phyloP scores from a whole-genome alignment of 1,140 invertebrate species.

The Zophobas atratus region DNA sequence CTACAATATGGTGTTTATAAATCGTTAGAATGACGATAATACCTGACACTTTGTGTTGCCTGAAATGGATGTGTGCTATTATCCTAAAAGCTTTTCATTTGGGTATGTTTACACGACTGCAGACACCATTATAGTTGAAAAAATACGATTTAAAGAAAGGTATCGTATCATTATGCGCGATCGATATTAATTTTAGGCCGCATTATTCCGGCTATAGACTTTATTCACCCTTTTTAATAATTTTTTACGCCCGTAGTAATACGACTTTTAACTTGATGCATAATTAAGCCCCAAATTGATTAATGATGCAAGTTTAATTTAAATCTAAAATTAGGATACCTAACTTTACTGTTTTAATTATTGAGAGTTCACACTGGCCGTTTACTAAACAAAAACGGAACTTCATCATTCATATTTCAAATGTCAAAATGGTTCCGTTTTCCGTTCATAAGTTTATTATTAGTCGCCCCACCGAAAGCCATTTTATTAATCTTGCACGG shows the following conservation, averaged over 20 bases:
- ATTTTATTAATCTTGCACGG: conserved; percentile 4
- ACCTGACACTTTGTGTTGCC: not conserved
- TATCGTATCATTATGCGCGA: not conserved
- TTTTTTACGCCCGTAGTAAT: conserved; percentile 11
- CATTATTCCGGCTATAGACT: conserved; percentile 26
- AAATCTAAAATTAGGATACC: conserved; percentile 34
- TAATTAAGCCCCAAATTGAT: conserved; percentile 37
- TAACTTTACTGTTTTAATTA: conserved; percentile 32
- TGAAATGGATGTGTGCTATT: conserved; percentile 28
- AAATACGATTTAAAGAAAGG: conserved; percentile 24
- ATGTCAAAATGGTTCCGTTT: conserved; percentile 37
- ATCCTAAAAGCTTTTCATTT: conserved; percentile 23
- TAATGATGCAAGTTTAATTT: conserved; percentile 36
- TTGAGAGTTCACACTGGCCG: conserved; percentile 28
- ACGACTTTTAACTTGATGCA: conserved; percentile 21
- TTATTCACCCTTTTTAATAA: conserved; percentile 13
- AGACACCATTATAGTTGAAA: conserved; percentile 14
- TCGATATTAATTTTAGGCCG: conserved; percentile 28
- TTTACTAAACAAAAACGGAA: conserved; percentile 32
- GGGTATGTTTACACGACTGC: conserved; percentile 26
- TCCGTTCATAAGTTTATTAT: conserved; percentile 11
- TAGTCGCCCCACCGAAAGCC: conserved; percentile 4
- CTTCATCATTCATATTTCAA: conserved; percentile 28
- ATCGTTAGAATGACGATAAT: not conserved
- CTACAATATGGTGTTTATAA: not conserved